phyloP scores from a whole-genome alignment of 2,888 invertebrate genomes.

The Pseudococcus viburni region DNA sequence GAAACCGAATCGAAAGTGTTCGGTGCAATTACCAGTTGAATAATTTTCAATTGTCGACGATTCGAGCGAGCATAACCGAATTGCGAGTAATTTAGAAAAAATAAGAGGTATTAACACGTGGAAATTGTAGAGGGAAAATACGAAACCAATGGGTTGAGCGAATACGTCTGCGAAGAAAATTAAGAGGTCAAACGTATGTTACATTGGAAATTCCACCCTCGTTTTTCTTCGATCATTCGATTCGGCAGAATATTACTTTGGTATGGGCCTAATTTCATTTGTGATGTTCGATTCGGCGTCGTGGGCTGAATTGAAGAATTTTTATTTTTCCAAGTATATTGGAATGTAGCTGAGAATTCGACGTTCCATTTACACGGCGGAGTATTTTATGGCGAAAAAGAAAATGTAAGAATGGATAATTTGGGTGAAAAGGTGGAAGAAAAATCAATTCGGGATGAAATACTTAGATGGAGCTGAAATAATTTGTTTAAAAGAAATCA shows the following conservation, averaged over 20 bases:
- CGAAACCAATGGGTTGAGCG: not conserved
- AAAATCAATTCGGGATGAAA: no score
- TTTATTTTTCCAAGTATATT: not conserved
- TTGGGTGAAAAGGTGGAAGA: not conserved
- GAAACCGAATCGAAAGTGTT: not conserved
- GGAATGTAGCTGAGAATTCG: not conserved
- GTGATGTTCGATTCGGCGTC: not conserved
- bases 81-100: not conserved
- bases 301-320: not conserved
- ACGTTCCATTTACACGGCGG: not conserved
- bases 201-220: constrained; percentile 1
- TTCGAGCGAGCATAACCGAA: not conserved
- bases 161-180: not conserved
- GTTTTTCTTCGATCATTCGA: constrained; percentile 40
- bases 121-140: not conserved
- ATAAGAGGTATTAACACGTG: not conserved
- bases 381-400: not conserved
- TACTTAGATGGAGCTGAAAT: no score
- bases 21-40: constrained; percentile 11
- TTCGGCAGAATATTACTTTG: not conserved
- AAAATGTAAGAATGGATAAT: not conserved
- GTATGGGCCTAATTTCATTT: constrained; percentile 16
- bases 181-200: constrained; percentile 19
- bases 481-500: no score
- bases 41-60: not conserved